phyloP scores from a whole-genome alignment of 2,113 vertebrate genomes.

The Microcebus lehilahytsara region DNA sequence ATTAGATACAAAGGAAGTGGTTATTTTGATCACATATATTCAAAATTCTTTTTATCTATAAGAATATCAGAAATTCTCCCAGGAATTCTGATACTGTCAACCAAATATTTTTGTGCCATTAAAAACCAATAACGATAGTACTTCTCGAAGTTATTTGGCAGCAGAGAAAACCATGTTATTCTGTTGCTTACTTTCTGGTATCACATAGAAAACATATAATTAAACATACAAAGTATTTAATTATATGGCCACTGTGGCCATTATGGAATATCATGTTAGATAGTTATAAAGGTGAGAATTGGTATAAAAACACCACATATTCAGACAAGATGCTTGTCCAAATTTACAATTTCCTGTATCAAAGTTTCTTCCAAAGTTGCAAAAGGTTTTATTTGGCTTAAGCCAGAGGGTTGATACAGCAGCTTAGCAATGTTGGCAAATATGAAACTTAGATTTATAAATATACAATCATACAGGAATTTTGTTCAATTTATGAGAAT shows the following conservation, averaged over 20 bases:
- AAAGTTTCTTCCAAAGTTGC: slow-evolving; percentile 57
- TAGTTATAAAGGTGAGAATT: slow-evolving; percentile 10
- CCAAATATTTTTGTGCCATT: slow-evolving; percentile 53
- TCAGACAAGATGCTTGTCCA: slow-evolving; percentile 19
- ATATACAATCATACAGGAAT: slow-evolving; percentile 51
- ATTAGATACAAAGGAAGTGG: slow-evolving; percentile 6
- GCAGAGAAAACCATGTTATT: slow-evolving; percentile 18
- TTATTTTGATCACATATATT: slow-evolving; percentile 39
- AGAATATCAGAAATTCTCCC: slow-evolving; percentile 43
- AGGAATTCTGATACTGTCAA: slow-evolving; percentile 52
- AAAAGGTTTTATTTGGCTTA: slow-evolving; percentile 58
- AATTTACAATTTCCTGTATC: slow-evolving; percentile 14
- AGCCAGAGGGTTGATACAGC: slow-evolving; percentile 47
- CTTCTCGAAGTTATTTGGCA: slow-evolving; percentile 52
- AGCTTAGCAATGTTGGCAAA: slow-evolving; percentile 65
- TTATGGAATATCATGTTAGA: slow-evolving; percentile 10
- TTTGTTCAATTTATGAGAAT: slow-evolving; percentile 59
- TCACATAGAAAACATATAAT: slow-evolving; percentile 39
- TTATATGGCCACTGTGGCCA: background rate
- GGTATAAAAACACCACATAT: background rate
- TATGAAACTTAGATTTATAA: slow-evolving; percentile 65
- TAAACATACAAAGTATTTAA: slow-evolving; percentile 19
- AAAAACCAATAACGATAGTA: slow-evolving; percentile 33
- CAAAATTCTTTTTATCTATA: slow-evolving; percentile 2
- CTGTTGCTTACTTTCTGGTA: background rate